phyloP scores from a whole-genome alignment of 2,888 invertebrate genomes.

The Drosophila yooni region DNA sequence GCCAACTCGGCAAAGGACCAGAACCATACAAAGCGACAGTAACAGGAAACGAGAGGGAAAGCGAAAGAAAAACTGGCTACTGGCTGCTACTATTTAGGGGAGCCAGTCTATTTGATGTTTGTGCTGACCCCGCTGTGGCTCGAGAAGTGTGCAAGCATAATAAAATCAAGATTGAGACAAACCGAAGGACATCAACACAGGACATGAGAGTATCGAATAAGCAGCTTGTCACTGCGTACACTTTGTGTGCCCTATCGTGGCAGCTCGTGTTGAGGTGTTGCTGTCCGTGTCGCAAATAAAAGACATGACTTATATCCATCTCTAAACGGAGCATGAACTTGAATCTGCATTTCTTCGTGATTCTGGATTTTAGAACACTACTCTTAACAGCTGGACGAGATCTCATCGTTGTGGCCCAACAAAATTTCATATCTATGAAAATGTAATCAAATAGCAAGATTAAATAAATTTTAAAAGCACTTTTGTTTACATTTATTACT shows the following conservation, averaged over 20 bases:
- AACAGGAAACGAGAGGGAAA: background rate
- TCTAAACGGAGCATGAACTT: background rate
- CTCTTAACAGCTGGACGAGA: background rate
- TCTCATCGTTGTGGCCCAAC: background rate
- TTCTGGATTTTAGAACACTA: background rate
- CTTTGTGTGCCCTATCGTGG: background rate
- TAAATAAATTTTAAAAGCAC: background rate
- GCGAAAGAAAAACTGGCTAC: background rate
- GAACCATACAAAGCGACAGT: slow-evolving; percentile 27
- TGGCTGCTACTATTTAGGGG: slow-evolving; percentile 22
- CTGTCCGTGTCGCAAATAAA: background rate
- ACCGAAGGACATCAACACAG: slow-evolving; percentile 27
- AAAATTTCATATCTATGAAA: background rate
- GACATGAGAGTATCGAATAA: slow-evolving; percentile 4
- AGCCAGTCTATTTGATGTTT: slow-evolving; percentile 74
- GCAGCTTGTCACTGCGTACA: slow-evolving; percentile 1
- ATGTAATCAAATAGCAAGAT: background rate
- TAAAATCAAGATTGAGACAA: slow-evolving; percentile 75
- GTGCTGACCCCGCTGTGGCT: slow-evolving; percentile 78
- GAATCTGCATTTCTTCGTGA: too few relatives aligned
- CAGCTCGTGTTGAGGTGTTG: background rate
- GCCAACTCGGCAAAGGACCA: slow-evolving; percentile 13
- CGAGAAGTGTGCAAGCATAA: slow-evolving; percentile 77
- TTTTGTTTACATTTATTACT: background rate
- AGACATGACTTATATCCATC: background rate